Evolutionary conservation across 2,888 invertebrate genomes (phyloP).

Genomic region (Exocentrus adspersus): DNA sequence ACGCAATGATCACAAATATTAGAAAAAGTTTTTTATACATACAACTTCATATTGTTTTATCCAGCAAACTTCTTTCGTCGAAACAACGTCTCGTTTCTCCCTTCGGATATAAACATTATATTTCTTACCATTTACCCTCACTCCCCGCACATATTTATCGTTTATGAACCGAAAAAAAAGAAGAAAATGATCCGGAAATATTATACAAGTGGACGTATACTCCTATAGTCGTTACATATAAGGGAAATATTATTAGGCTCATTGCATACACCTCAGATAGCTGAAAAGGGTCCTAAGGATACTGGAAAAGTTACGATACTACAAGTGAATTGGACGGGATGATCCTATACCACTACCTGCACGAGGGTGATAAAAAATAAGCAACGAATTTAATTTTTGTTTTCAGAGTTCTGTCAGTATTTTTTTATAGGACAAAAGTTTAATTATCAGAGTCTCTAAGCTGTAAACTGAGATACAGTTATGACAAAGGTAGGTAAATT

Average conservation of each 20-base stretch:
- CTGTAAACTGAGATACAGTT: not conserved
- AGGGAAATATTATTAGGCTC: not conserved
- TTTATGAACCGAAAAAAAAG: constrained; percentile 5
- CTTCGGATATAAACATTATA: no score
- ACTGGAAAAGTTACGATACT: not conserved
- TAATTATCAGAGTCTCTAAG: not conserved
- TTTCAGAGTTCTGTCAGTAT: no score
- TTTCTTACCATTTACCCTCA: no score
- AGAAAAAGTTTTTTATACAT: no score
- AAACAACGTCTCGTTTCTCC: no score
- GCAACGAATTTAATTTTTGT: no score
- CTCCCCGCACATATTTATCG: not conserved
- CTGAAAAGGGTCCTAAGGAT: not conserved
- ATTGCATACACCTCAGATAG: not conserved
- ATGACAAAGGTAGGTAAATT: not conserved
- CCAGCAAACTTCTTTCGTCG: no score
- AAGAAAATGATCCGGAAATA: not conserved
- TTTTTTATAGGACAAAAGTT: no score
- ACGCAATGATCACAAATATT: no score
- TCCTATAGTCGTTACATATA: not conserved
- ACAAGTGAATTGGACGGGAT: not conserved
- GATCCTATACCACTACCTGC: not conserved
- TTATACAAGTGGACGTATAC: not conserved
- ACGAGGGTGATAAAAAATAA: not conserved
- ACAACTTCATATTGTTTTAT: no score